These are phyloP conservation scores for Cataglyphis rosenhaueri DNA, from an alignment of 2,888 invertebrate genomes.

Conservation along the genomic window DNA sequence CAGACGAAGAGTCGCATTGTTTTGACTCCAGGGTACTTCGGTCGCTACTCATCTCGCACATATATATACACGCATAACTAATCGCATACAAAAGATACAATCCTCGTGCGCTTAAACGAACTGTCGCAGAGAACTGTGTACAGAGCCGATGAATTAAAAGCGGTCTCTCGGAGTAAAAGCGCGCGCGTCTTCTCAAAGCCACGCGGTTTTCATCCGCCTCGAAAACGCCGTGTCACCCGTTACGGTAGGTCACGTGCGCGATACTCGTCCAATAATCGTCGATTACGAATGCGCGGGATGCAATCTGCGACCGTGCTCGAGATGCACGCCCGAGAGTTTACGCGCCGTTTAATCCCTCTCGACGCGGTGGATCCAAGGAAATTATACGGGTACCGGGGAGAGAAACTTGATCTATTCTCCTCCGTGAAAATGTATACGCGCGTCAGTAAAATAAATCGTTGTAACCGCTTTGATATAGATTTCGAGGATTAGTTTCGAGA, in stretches of 20 bases:
- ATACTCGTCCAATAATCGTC: slow-evolving; percentile 78
- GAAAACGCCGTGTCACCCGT: slow-evolving; percentile 75
- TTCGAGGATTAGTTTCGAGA: slow-evolving; percentile 3
- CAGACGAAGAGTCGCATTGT: slow-evolving; percentile 57
- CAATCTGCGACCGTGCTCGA: background rate
- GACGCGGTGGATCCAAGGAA: background rate
- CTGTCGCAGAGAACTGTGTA: slow-evolving; percentile 50
- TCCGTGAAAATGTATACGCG: background rate
- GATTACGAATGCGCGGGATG: slow-evolving; percentile 76
- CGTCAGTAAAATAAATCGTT: background rate
- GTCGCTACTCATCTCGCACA: background rate
- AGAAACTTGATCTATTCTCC: background rate
- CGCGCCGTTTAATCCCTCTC: background rate
- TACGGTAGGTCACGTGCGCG: slow-evolving; percentile 81
- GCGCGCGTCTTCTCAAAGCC: slow-evolving; percentile 59
- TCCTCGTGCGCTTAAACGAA: slow-evolving; percentile 54
- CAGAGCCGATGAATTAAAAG: slow-evolving; percentile 67
- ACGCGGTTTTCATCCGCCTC: slow-evolving; percentile 74
- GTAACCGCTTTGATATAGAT: background rate
- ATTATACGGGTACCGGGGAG: background rate
- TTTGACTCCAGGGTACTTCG: slow-evolving; percentile 62
- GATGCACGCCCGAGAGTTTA: background rate
- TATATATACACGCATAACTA: background rate
- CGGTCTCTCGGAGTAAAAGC: slow-evolving; percentile 19
- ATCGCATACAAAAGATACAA: slow-evolving; percentile 49